A percentile compares a stretch with the other conserved stretches of the same genome.
phyloP scores from a whole-genome alignment of 2,888 invertebrate genomes.

The Augochlorella aurata region DNA sequence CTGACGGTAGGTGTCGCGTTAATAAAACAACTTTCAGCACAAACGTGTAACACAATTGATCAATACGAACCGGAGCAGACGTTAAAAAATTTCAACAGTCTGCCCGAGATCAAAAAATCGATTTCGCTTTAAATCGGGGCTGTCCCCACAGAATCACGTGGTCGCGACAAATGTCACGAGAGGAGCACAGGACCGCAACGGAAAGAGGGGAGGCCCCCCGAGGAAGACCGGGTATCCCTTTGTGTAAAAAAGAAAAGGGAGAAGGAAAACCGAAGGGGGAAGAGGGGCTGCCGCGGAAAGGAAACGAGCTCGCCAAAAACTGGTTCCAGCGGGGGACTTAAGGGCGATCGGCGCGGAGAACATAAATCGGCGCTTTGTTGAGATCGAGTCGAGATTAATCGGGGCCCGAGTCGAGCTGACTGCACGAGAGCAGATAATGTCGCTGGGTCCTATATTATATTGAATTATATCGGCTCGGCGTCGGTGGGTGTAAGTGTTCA shows the following conservation, averaged over 20 bases:
- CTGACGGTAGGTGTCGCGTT: too few species aligned
- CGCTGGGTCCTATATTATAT: conserved; percentile 71
- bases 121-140: neutral
- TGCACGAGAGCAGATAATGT: conserved; percentile 73
- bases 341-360: conserved; percentile 60
- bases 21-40: neutral
- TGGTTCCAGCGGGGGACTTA: conserved; percentile 66
- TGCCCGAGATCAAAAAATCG: neutral
- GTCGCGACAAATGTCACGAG: neutral
- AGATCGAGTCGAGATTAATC: conserved; percentile 77
- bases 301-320: conserved; percentile 69
- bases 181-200: neutral
- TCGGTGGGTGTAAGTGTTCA: conserved; percentile 42
- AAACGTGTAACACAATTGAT: neutral
- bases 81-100: neutral
- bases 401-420: conserved; percentile 65
- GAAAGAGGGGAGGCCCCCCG: conserved; percentile 21
- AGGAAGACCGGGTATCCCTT: conserved; percentile 25
- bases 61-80: neutral
- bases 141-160: neutral
- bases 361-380: conserved; percentile 76
- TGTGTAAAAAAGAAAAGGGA: conserved; percentile 6
- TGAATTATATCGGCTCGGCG: conserved; percentile 72
- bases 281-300: conserved; percentile 59
- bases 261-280: conserved; percentile 10